A percentile compares a stretch with the other conserved stretches of the same genome.
Evolutionary conservation across 2,888 invertebrate species (phyloP).

Genomic region (Aproaerema taeniolella): DNA sequence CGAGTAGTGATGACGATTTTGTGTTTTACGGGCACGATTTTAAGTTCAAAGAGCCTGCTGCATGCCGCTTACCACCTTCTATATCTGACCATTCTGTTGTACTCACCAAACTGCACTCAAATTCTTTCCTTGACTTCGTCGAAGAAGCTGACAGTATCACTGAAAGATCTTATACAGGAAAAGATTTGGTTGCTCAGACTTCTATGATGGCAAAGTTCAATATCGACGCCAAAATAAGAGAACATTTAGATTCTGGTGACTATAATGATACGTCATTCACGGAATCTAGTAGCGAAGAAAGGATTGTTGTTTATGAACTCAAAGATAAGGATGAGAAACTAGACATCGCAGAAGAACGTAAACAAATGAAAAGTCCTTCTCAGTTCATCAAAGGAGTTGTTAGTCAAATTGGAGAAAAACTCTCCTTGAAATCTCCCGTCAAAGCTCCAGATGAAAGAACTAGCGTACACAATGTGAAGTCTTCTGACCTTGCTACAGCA

Average conservation of each 20-base stretch:
- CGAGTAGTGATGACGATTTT: slow-evolving; percentile 66
- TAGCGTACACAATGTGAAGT: slow-evolving; percentile 52
- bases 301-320: slow-evolving; percentile 44
- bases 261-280: slow-evolving; percentile 62
- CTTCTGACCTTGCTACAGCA: slow-evolving; percentile 49
- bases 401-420: slow-evolving; percentile 43
- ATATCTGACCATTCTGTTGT: slow-evolving; percentile 57
- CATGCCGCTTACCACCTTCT: slow-evolving; percentile 56
- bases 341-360: slow-evolving; percentile 24
- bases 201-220: slow-evolving; percentile 70
- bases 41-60: slow-evolving; percentile 55
- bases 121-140: slow-evolving; percentile 55
- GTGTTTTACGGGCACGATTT: slow-evolving; percentile 67
- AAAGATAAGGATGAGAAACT: slow-evolving; percentile 29
- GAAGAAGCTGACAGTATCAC: slow-evolving; percentile 60
- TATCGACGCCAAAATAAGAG: slow-evolving; percentile 50
- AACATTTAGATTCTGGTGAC: slow-evolving; percentile 61
- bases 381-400: slow-evolving; percentile 46
- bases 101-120: slow-evolving; percentile 54
- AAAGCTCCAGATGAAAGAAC: slow-evolving; percentile 33
- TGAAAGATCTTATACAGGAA: slow-evolving; percentile 48
- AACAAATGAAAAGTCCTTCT: slow-evolving; percentile 43
- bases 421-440: slow-evolving; percentile 29
- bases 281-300: slow-evolving; percentile 63
- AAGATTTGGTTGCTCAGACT: slow-evolving; percentile 56